A percentile compares a stretch with the other conserved stretches of the same genome.
Evolutionary conservation across 2,113 vertebrate species (phyloP).

Genomic region (Psilopsiagon aurifrons): DNA sequence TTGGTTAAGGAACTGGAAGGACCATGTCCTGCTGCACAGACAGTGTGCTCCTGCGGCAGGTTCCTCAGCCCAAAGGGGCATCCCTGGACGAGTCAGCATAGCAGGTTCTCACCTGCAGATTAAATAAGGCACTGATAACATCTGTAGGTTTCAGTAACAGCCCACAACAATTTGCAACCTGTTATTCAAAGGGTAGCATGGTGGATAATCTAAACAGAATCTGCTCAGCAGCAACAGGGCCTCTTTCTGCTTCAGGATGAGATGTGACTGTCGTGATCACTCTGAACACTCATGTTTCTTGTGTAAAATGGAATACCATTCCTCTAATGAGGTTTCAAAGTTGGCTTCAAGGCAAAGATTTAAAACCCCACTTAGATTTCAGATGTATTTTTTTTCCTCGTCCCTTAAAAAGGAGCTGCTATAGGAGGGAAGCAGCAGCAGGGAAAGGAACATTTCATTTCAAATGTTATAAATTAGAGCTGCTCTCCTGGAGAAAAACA

Average conservation of each 20-base stretch:
- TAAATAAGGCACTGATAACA: neutral
- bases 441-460: neutral
- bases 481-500: neutral
- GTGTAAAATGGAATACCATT: neutral
- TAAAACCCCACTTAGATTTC: neutral
- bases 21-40: neutral
- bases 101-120: neutral
- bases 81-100: neutral
- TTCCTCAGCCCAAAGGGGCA: rapidly evolving
- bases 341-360: neutral
- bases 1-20: neutral
- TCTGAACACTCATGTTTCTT: neutral
- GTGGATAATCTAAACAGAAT: neutral
- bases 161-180: neutral
- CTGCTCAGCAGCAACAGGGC: neutral
- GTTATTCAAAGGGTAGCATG: neutral
- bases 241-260: neutral
- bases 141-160: neutral
- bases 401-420: neutral
- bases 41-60: neutral
- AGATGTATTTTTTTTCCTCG: neutral
- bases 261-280: neutral
- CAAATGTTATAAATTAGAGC: neutral
- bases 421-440: neutral
- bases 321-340: neutral